Conservation (phyloP, 2,888 invertebrate genomes). For the Anthoptus insignis region DNA sequence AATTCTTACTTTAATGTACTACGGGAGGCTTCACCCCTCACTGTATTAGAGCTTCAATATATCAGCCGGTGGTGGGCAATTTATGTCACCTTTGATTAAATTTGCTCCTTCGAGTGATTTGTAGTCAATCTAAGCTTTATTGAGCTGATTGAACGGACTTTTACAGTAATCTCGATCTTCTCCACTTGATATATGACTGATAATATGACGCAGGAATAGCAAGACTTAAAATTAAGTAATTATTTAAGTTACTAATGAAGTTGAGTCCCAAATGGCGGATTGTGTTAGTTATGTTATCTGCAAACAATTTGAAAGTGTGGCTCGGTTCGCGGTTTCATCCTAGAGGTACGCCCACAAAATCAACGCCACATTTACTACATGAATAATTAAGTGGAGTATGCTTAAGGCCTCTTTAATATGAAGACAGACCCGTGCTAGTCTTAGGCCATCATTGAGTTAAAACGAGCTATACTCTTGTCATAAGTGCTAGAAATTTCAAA, state of each 20-base stretch:
- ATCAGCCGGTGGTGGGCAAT: constrained; percentile 58
- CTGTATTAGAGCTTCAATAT: constrained; percentile 63
- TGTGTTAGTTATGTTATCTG: no score
- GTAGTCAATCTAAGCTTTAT: constrained; percentile 37
- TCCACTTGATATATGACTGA: constrained; percentile 3
- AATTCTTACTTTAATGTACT: background rate
- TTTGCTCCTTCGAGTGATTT: constrained; percentile 54
- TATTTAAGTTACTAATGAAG: background rate
- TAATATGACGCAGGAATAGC: background rate
- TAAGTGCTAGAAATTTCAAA: no score
- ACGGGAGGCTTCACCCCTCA: constrained; percentile 7
- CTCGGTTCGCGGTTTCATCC: no score
- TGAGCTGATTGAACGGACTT: constrained; percentile 1
- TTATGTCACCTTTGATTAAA: constrained; percentile 58
- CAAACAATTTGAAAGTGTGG: no score
- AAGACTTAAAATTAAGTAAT: background rate
- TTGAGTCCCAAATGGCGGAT: background rate
- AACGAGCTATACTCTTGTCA: no score
- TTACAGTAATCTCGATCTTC: constrained; percentile 17
- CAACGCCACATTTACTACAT: no score
- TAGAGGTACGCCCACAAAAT: no score
- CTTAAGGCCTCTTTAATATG: no score
- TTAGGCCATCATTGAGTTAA: no score
- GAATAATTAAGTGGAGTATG: no score
- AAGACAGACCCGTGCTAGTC: no score